Evolutionary conservation across 2,797 vertebrate species (phyloP).

Genomic region (Tolypeutes matacus): DNA sequence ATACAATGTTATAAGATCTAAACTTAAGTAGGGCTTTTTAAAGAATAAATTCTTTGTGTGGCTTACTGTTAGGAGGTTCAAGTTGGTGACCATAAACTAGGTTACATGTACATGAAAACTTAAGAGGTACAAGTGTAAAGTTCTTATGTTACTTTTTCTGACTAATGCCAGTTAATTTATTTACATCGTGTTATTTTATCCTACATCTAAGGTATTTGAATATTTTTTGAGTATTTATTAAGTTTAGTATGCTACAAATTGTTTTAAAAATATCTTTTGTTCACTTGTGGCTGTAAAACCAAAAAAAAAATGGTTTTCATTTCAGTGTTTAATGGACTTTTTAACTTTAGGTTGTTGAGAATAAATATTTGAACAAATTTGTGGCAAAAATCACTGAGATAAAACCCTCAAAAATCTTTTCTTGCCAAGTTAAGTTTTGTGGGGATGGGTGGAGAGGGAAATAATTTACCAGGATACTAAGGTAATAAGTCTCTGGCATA

Average conservation of each 20-base stretch:
- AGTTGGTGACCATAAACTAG: conserved; percentile 40
- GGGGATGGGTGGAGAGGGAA: not conserved
- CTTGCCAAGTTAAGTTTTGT: too few species aligned
- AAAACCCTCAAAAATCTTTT: too few species aligned
- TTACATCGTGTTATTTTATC: conserved; percentile 38
- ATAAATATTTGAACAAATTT: too few species aligned
- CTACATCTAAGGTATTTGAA: conserved; percentile 45
- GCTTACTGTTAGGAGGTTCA: conserved; percentile 48
- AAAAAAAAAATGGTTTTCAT: conserved; percentile 46
- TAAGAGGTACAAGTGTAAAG: conserved; percentile 27
- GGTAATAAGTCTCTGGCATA: not conserved
- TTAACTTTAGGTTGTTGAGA: not conserved
- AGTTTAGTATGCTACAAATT: conserved; percentile 1
- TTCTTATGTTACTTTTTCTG: conserved; percentile 55
- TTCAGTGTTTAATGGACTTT: conserved; percentile 52
- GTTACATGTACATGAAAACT: conserved; percentile 46
- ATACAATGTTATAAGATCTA: conserved; percentile 29
- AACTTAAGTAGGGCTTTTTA: conserved; percentile 56
- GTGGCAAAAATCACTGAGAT: too few species aligned
- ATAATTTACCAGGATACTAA: not conserved
- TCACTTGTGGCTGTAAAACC: conserved; percentile 27
- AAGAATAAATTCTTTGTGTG: conserved; percentile 63
- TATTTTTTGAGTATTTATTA: conserved; percentile 57
- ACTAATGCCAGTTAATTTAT: conserved; percentile 39
- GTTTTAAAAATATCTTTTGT: conserved; percentile 7